phyloP scores from a whole-genome alignment of 1,140 invertebrate species.

The Drosophila fuyamai region DNA sequence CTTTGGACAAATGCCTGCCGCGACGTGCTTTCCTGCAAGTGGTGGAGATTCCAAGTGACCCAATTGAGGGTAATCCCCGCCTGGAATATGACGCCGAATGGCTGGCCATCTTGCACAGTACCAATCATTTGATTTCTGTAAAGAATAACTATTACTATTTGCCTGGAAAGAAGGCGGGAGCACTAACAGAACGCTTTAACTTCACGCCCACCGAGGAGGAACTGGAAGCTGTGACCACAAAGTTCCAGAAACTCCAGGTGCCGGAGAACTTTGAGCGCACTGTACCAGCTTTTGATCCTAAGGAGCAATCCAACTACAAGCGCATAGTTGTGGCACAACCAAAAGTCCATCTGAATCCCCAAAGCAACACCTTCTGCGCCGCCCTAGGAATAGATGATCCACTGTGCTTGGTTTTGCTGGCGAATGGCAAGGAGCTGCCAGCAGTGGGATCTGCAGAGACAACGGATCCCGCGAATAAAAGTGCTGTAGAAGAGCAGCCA shows the following conservation, averaged over 20 bases:
- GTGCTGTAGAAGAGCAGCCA: neutral
- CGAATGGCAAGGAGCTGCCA: slow-evolving; percentile 71
- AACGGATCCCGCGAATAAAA: neutral
- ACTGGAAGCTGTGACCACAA: slow-evolving; percentile 87
- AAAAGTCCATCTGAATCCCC: slow-evolving; percentile 89
- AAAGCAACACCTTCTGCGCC: slow-evolving; percentile 93
- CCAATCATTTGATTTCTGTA: slow-evolving; percentile 94
- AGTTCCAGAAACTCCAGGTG: slow-evolving; percentile 89
- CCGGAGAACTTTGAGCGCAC: slow-evolving; percentile 92
- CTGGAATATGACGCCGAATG: slow-evolving; percentile 97
- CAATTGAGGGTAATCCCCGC: slow-evolving; percentile 85
- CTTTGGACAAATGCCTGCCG: slow-evolving; percentile 98
- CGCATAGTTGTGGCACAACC: slow-evolving; percentile 77
- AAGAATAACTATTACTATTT: slow-evolving; percentile 90
- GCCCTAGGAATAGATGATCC: slow-evolving; percentile 92
- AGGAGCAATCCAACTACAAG: slow-evolving; percentile 64
- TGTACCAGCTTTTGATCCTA: slow-evolving; percentile 87
- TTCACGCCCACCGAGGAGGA: slow-evolving; percentile 92
- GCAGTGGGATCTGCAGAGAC: neutral
- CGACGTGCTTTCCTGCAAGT: slow-evolving; percentile 94
- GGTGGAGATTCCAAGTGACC: slow-evolving; percentile 84
- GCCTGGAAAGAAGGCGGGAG: slow-evolving; percentile 89
- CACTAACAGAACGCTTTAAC: slow-evolving; percentile 88
- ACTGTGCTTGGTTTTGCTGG: slow-evolving; percentile 85
- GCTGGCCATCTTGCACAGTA: slow-evolving; percentile 94